A percentile compares a stretch with the other conserved stretches of the same genome.
Conservation (phyloP, 1,140 invertebrate genomes). For the Euura saliciscinereae region DNA sequence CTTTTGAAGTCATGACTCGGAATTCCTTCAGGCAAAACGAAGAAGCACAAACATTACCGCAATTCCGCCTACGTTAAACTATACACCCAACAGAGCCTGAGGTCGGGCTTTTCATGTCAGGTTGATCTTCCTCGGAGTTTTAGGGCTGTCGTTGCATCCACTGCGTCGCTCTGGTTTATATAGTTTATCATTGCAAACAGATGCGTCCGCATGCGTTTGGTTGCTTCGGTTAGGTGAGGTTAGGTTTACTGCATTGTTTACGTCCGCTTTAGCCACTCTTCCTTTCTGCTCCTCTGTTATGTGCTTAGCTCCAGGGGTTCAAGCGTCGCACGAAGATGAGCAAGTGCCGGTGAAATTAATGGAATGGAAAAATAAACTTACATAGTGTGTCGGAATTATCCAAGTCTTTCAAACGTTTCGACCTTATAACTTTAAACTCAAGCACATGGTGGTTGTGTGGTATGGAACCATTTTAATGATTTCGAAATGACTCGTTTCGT, state of each 20-base stretch:
- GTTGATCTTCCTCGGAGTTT: neutral
- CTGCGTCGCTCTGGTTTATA: neutral
- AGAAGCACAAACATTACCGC: too few species aligned
- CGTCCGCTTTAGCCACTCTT: neutral
- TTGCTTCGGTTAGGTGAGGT: neutral
- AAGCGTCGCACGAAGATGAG: neutral
- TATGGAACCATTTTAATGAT: too few species aligned
- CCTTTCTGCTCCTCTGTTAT: neutral
- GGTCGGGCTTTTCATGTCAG: neutral
- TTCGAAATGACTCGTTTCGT: too few species aligned
- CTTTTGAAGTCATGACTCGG: too few species aligned
- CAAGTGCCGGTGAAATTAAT: neutral
- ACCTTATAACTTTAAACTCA: too few species aligned
- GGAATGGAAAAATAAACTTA: neutral
- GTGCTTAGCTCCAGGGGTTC: neutral
- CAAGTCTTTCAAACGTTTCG: neutral
- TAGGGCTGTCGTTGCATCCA: neutral
- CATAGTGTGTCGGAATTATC: too few species aligned
- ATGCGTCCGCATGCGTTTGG: neutral
- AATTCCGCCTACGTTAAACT: too few species aligned
- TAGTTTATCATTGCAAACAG: neutral
- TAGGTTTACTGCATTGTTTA: conserved; percentile 3
- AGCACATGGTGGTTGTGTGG: too few species aligned
- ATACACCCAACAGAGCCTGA: neutral
- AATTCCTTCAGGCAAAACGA: too few species aligned